These are phyloP conservation scores for Embiotoca jacksoni DNA, from an alignment of 2,113 vertebrate genomes.

Conservation along the genomic window DNA sequence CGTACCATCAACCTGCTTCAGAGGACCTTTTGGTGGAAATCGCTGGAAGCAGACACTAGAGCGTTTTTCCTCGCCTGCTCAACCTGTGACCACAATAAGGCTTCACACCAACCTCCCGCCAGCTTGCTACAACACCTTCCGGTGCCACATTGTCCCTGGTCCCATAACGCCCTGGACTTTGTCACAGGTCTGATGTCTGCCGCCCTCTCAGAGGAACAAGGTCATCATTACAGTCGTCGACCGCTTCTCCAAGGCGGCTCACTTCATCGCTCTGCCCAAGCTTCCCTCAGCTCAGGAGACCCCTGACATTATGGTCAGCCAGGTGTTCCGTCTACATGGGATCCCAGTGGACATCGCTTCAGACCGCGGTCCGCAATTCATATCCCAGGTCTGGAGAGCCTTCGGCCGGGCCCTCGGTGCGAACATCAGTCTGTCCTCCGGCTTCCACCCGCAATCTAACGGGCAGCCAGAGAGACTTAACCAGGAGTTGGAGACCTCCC, in stretches of 20 bases:
- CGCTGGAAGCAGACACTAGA: too few relatives aligned
- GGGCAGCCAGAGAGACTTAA: neutral
- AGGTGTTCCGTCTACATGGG: neutral
- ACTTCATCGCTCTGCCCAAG: neutral
- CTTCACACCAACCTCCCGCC: too few relatives aligned
- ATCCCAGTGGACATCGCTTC: neutral
- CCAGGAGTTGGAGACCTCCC: neutral
- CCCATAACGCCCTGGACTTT: too few relatives aligned
- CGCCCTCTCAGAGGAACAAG: too few relatives aligned
- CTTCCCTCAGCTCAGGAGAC: neutral
- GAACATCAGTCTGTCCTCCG: neutral
- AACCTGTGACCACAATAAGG: too few relatives aligned
- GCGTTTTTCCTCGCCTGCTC: too few relatives aligned
- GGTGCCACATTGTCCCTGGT: too few relatives aligned
- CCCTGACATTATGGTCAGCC: accelerated
- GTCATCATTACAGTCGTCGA: neutral
- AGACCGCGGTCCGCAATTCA: neutral
- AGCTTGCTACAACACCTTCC: too few relatives aligned
- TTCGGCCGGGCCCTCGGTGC: neutral
- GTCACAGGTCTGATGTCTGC: too few relatives aligned
- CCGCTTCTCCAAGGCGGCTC: neutral
- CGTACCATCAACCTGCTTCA: too few relatives aligned
- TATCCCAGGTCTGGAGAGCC: neutral
- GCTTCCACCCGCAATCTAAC: neutral
- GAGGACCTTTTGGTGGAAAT: too few relatives aligned